phyloP scores from a whole-genome alignment of 2,888 invertebrate species.

The Chloroclysta siterata region DNA sequence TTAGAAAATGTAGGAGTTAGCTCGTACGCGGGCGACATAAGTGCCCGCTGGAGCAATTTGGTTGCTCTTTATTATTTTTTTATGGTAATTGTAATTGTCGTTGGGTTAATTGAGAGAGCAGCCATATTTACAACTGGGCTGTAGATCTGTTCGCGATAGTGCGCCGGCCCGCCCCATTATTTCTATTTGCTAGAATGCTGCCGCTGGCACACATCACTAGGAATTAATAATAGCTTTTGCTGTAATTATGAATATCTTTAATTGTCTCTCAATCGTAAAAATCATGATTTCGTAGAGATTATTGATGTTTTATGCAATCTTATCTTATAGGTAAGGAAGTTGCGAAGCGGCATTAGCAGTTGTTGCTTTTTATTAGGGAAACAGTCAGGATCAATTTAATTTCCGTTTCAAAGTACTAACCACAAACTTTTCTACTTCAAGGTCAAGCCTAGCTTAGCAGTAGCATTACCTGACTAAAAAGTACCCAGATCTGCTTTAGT shows the following conservation, averaged over 20 bases:
- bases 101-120: constrained; percentile 73
- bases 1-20: constrained; percentile 49
- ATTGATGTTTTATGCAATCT: background rate
- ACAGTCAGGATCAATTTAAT: too few relatives aligned
- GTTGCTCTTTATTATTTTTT: constrained; percentile 75
- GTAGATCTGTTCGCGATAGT: constrained; percentile 67
- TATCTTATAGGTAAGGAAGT: background rate
- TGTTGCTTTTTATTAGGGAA: too few relatives aligned
- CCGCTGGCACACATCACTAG: constrained; percentile 47
- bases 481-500: constrained; percentile 46
- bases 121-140: constrained; percentile 68
- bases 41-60: constrained; percentile 64
- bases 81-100: constrained; percentile 79
- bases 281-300: constrained; percentile 4
- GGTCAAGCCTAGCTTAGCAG: background rate
- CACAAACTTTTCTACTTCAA: background rate
- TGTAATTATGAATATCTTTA: constrained; percentile 46
- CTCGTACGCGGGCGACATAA: constrained; percentile 53
- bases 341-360: background rate
- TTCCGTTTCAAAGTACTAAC: too few relatives aligned
- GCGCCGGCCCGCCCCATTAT: constrained; percentile 63
- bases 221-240: constrained; percentile 47
- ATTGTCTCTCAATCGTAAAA: constrained; percentile 30
- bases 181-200: constrained; percentile 67
- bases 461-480: constrained; percentile 13